Evolutionary conservation across 37 sponge, comb jelly and placozoan genomes (phyloP).

Genomic region (Tethya wilhelma): DNA sequence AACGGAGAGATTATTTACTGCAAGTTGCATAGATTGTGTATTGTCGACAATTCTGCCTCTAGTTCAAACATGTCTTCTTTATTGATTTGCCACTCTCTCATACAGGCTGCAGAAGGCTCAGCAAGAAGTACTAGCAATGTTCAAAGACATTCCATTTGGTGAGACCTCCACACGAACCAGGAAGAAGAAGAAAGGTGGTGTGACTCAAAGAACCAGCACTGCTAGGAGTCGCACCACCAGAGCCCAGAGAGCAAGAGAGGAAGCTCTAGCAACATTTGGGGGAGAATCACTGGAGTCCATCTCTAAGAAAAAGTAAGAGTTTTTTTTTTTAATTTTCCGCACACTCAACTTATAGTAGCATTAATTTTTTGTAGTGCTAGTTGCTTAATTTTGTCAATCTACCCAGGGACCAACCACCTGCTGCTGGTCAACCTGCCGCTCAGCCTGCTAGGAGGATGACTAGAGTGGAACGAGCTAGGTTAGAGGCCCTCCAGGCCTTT

Average conservation of each 20-base stretch:
- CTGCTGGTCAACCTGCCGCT: neutral
- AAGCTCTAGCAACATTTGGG: constrained; percentile 4
- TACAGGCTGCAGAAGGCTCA: constrained; percentile 34
- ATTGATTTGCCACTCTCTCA: neutral
- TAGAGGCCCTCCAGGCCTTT: constrained; percentile 54
- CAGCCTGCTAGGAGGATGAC: constrained; percentile 17
- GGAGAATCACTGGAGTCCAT: neutral
- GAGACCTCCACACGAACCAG: neutral
- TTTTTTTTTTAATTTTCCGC: neutral
- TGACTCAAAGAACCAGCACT: too few species aligned
- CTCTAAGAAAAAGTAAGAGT: neutral
- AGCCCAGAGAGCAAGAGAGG: constrained; percentile 2
- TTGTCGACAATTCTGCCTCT: too few species aligned
- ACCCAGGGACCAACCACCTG: neutral
- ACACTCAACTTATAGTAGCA: neutral
- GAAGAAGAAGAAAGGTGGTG: neutral
- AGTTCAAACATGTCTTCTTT: too few species aligned
- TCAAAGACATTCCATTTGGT: constrained; percentile 34
- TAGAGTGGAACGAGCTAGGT: constrained; percentile 22
- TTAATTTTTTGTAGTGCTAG: neutral
- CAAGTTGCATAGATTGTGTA: too few species aligned
- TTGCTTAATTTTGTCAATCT: neutral
- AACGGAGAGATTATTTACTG: too few species aligned
- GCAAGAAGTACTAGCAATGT: constrained; percentile 5
- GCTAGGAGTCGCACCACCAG: neutral